Percentiles rank a stretch among this genome's conserved stretches.
phyloP scores from a whole-genome alignment of 2,888 invertebrate species.

The Drosophila lutescens region DNA sequence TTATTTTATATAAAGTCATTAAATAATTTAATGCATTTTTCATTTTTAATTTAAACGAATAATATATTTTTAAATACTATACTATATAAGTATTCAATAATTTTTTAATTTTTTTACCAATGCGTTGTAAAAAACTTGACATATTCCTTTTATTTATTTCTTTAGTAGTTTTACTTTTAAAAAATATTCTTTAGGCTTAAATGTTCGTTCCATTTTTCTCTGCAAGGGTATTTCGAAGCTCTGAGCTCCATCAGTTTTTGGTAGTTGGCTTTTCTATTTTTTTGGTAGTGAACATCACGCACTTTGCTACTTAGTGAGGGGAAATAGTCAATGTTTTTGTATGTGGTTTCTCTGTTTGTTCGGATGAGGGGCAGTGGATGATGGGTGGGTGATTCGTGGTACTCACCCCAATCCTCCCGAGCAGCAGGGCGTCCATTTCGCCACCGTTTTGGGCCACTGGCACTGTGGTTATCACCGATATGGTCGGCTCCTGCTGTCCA shows the following conservation, averaged over 20 bases:
- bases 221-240: conserved; percentile 29
- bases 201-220: background rate
- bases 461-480: conserved; percentile 83
- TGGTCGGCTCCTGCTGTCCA: conserved; percentile 81
- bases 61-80: too few species aligned
- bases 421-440: conserved; percentile 91
- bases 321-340: conserved; percentile 43
- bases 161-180: too few species aligned
- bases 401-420: conserved; percentile 92
- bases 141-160: too few species aligned
- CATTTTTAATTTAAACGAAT: too few species aligned
- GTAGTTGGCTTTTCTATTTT: conserved; percentile 22
- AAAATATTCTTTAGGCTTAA: too few species aligned
- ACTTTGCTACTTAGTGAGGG: conserved; percentile 68
- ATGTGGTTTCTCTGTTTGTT: conserved; percentile 38
- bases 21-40: too few species aligned
- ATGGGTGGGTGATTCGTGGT: conserved; percentile 6
- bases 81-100: too few species aligned
- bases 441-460: conserved; percentile 86
- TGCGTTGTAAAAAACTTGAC: too few species aligned
- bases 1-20: too few species aligned
- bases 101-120: too few species aligned
- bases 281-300: conserved; percentile 56
- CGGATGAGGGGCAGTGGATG: conserved; percentile 11
- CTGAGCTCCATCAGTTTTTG: background rate